Conservation (phyloP, 2,888 invertebrate genomes). For the Sarcophaga caerulescens region DNA sequence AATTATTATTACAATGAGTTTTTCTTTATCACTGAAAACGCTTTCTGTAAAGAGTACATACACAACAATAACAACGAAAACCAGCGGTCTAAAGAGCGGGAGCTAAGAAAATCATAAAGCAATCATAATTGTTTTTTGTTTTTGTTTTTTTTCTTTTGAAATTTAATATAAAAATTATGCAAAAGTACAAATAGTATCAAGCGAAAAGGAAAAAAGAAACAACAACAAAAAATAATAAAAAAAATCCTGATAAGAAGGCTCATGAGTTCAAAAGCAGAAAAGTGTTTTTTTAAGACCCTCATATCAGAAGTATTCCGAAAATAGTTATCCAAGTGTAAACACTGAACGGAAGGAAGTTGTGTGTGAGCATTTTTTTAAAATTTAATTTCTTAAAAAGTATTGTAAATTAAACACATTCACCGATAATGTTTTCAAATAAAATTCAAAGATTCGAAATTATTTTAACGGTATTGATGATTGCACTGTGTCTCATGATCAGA, state of each 20-base stretch:
- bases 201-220: neutral
- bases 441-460: neutral
- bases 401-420: neutral
- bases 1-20: too few relatives aligned
- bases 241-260: constrained; percentile 51
- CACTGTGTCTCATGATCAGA: neutral
- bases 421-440: neutral
- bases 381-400: neutral
- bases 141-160: neutral
- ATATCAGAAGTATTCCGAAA: constrained; percentile 48
- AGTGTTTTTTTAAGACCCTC: constrained; percentile 17
- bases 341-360: constrained; percentile 39
- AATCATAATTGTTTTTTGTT: neutral
- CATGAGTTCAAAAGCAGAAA: constrained; percentile 51
- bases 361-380: neutral
- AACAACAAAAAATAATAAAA: neutral
- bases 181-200: constrained; percentile 29
- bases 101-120: constrained; percentile 36
- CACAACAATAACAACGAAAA: neutral
- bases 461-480: constrained; percentile 15
- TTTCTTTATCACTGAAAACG: too few relatives aligned
- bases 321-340: constrained; percentile 49
- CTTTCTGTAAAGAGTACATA: too few relatives aligned
- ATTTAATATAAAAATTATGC: constrained; percentile 24
- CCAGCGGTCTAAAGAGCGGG: constrained; percentile 16